phyloP scores from a whole-genome alignment of 2,888 invertebrate species.

The Podotricha telesiphe region DNA sequence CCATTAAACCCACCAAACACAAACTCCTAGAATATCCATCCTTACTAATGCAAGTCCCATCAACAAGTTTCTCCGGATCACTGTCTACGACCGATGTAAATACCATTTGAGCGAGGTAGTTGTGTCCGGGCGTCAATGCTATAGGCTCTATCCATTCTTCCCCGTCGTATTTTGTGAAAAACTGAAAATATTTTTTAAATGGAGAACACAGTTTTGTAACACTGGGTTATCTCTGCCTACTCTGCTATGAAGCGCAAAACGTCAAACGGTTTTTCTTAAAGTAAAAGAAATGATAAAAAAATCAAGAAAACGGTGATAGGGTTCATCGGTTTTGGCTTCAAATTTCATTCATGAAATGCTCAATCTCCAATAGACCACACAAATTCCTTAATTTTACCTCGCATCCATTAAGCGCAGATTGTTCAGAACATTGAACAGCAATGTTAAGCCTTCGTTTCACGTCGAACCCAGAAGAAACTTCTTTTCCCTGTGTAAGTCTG shows the following conservation, averaged over 20 bases:
- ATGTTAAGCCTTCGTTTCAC: conserved; percentile 51
- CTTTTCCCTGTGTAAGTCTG: conserved; percentile 38
- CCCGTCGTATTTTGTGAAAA: conserved; percentile 58
- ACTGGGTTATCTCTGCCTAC: too few species aligned
- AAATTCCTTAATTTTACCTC: too few species aligned
- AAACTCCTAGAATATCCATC: conserved; percentile 43
- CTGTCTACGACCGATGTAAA: conserved; percentile 56
- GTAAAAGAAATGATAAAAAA: too few species aligned
- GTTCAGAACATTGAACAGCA: conserved; percentile 57
- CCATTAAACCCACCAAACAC: conserved; percentile 48
- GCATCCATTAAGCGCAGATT: conserved; percentile 52
- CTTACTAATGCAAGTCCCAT: conserved; percentile 40
- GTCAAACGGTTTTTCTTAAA: too few species aligned
- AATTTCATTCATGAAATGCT: too few species aligned
- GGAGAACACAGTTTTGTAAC: too few species aligned
- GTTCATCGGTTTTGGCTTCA: too few species aligned
- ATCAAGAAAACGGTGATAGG: too few species aligned
- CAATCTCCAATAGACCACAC: too few species aligned
- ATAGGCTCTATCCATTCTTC: conserved; percentile 56
- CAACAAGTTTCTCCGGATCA: conserved; percentile 52
- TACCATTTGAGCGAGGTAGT: conserved; percentile 57
- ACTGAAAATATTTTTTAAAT: conserved; percentile 48
- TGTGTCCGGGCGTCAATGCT: conserved; percentile 53
- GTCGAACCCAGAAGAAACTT: conserved; percentile 40
- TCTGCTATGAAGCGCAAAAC: too few species aligned